These are phyloP conservation scores for Tetragonula carbonaria DNA, from an alignment of 2,888 invertebrate genomes.

Conservation along the genomic window DNA sequence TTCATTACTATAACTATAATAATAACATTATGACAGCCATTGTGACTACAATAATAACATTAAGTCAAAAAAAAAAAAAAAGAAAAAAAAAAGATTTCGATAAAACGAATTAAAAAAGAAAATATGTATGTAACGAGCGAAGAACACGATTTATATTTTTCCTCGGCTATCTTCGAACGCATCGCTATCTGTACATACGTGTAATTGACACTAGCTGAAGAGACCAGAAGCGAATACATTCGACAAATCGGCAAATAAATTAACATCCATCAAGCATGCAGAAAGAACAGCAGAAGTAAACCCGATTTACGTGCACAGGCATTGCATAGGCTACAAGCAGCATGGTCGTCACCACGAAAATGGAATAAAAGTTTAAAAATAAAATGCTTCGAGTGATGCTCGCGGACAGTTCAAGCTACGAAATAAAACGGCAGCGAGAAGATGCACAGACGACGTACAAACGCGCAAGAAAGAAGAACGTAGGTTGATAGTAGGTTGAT, in stretches of 20 bases:
- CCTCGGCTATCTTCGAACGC: background rate
- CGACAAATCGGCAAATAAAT: background rate
- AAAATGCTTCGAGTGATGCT: background rate
- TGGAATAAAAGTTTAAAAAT: background rate
- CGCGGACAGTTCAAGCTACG: conserved; percentile 6
- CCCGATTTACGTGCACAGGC: background rate
- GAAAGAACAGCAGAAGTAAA: background rate
- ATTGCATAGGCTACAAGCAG: background rate
- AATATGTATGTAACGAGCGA: no score
- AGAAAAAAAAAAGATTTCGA: background rate
- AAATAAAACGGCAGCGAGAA: background rate
- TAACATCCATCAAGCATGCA: background rate
- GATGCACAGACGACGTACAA: background rate
- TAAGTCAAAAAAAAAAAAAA: background rate
- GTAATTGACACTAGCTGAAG: background rate
- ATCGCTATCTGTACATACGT: background rate
- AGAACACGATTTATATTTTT: background rate
- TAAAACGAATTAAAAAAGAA: background rate
- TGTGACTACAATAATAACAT: no score
- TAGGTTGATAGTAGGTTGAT: background rate
- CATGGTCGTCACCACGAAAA: background rate
- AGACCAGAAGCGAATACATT: background rate
- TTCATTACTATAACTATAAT: background rate
- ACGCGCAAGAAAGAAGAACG: conserved; percentile 23
- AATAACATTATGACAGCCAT: background rate